Percentiles rank a stretch among this genome's conserved stretches.
These are phyloP conservation scores for Abramis brama DNA, from an alignment of 2,113 vertebrate species.

Conservation along the genomic window DNA sequence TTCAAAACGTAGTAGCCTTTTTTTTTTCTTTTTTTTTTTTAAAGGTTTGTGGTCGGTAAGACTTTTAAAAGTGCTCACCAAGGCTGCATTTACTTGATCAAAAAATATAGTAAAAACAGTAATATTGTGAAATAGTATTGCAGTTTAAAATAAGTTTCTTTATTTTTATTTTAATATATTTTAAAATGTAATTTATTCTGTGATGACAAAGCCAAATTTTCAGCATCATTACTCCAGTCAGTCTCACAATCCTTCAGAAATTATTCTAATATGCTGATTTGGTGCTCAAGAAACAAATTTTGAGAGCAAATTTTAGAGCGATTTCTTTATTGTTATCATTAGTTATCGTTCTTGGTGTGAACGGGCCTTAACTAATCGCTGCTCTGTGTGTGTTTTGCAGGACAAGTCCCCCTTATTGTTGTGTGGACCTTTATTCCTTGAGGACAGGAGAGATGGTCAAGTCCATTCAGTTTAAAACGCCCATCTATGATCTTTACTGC, in stretches of 20 bases:
- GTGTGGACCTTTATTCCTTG: slow-evolving; percentile 93
- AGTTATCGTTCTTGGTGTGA: too few relatives aligned
- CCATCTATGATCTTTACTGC: slow-evolving; percentile 95
- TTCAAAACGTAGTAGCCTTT: background rate
- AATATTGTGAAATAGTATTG: background rate
- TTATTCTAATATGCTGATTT: background rate
- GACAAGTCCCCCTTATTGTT: slow-evolving; percentile 93
- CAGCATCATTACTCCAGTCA: background rate
- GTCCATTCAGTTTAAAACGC: slow-evolving; percentile 98
- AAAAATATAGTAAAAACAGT: background rate
- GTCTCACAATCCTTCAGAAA: background rate
- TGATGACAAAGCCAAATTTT: background rate
- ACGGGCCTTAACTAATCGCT: background rate
- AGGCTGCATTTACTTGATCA: background rate
- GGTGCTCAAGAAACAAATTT: too few relatives aligned
- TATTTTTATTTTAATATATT: background rate
- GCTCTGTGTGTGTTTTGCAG: slow-evolving; percentile 69
- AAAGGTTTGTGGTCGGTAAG: too few relatives aligned
- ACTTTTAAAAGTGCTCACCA: background rate
- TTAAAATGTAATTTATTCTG: background rate
- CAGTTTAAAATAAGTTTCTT: background rate
- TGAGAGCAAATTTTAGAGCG: too few relatives aligned
- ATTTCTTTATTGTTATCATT: too few relatives aligned
- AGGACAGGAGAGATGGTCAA: slow-evolving; percentile 97
- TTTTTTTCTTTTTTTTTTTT: background rate